A percentile compares a stretch with the other conserved stretches of the same genome.
Evolutionary conservation across 2,888 invertebrate genomes (phyloP).

Genomic region (Oeneis ivallda): DNA sequence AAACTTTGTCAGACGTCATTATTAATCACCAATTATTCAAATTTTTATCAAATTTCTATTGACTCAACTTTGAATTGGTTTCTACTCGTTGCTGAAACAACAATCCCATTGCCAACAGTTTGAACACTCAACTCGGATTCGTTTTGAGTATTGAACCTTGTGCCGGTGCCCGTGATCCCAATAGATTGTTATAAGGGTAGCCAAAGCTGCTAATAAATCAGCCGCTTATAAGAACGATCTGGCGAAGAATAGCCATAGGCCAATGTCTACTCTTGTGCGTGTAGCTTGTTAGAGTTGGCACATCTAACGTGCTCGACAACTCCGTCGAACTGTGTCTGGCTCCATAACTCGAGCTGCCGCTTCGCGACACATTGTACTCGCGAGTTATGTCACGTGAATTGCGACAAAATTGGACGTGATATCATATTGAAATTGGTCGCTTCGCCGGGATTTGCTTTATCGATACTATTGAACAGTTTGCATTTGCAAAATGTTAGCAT

Average conservation of each 20-base stretch:
- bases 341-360: conserved; percentile 11
- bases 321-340: conserved; percentile 1
- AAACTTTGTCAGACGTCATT: too few species aligned
- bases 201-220: neutral
- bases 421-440: conserved; percentile 16
- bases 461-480: neutral
- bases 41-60: too few species aligned
- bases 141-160: too few species aligned
- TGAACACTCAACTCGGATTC: too few species aligned
- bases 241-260: neutral
- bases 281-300: neutral
- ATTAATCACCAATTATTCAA: too few species aligned
- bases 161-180: too few species aligned
- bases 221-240: neutral
- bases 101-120: too few species aligned
- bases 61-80: too few species aligned
- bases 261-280: neutral
- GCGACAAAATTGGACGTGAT: conserved; percentile 20
- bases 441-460: neutral
- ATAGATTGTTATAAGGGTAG: too few species aligned
- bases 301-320: conserved; percentile 4
- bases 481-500: neutral
- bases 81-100: too few species aligned
- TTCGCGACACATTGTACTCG: conserved; percentile 25
- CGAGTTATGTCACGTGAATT: conserved; percentile 28